Conservation (phyloP, 2,888 invertebrate species). For the Temnothorax unifasciatus region DNA sequence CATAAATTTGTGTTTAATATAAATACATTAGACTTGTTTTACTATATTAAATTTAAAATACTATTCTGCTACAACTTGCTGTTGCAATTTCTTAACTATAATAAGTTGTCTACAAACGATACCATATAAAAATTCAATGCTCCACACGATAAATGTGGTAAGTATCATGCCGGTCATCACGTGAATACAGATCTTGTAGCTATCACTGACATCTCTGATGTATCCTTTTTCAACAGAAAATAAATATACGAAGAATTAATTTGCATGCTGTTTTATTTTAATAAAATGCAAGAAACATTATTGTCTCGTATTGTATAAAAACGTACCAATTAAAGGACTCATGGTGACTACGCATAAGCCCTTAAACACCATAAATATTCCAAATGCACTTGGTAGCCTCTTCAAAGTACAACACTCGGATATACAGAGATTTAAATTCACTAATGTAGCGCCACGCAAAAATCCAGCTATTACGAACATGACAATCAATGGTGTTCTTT, state of each 20-base stretch:
- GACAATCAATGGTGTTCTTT: slow-evolving; percentile 90
- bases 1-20: too few relatives aligned
- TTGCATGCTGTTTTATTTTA: not conserved
- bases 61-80: slow-evolving; percentile 33
- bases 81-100: slow-evolving; percentile 31
- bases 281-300: not conserved
- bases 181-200: slow-evolving; percentile 83
- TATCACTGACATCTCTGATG: slow-evolving; percentile 82
- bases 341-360: slow-evolving; percentile 90
- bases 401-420: slow-evolving; percentile 92
- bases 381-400: slow-evolving; percentile 92
- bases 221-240: slow-evolving; percentile 76
- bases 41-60: slow-evolving; percentile 4
- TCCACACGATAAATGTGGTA: slow-evolving; percentile 76
- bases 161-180: slow-evolving; percentile 82
- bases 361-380: slow-evolving; percentile 92
- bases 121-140: slow-evolving; percentile 72
- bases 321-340: slow-evolving; percentile 88
- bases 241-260: not conserved
- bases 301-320: not conserved
- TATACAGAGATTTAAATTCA: slow-evolving; percentile 93
- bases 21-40: not conserved
- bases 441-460: slow-evolving; percentile 92
- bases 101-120: slow-evolving; percentile 53
- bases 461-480: slow-evolving; percentile 93